Percentiles rank a stretch among this genome's conserved stretches.
phyloP scores from a whole-genome alignment of 2,888 invertebrate genomes.

The Onthophagus sagittarius region DNA sequence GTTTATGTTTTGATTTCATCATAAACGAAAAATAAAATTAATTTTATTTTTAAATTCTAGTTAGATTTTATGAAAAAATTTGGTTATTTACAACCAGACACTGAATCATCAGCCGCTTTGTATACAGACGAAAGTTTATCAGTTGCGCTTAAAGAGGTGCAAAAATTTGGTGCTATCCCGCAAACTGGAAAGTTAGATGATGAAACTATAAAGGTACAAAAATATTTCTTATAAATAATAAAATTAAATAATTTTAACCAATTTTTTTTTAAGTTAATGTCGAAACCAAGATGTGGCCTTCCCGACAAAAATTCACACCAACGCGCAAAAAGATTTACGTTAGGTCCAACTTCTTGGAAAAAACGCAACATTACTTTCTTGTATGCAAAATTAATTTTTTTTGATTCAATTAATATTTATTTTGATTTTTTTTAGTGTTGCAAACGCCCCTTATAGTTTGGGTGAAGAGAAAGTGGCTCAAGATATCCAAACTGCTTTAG shows the following conservation, averaged over 20 bases:
- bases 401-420: neutral
- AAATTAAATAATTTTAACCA: conserved; percentile 1
- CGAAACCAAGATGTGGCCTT: conserved; percentile 66
- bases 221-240: neutral
- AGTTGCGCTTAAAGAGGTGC: conserved; percentile 63
- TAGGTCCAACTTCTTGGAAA: conserved; percentile 64
- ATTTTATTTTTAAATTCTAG: conserved; percentile 43
- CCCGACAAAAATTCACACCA: conserved; percentile 56
- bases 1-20: neutral
- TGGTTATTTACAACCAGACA: conserved; percentile 60
- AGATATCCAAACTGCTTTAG: conserved; percentile 60
- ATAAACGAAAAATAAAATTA: neutral
- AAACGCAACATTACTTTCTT: conserved; percentile 65
- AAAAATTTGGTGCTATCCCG: conserved; percentile 66
- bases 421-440: conserved; percentile 52
- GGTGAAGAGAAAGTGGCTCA: conserved; percentile 53
- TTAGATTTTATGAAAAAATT: conserved; percentile 64
- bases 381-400: conserved; percentile 48
- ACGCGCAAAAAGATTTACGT: conserved; percentile 56
- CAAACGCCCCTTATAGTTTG: conserved; percentile 65
- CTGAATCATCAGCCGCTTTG: conserved; percentile 55
- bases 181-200: conserved; percentile 66
- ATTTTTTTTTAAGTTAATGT: conserved; percentile 55
- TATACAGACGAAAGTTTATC: conserved; percentile 61
- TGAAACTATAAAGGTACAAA: conserved; percentile 56